Conservation (phyloP, 2,797 vertebrate genomes). For the Melanotaenia maccullochi region DNA sequence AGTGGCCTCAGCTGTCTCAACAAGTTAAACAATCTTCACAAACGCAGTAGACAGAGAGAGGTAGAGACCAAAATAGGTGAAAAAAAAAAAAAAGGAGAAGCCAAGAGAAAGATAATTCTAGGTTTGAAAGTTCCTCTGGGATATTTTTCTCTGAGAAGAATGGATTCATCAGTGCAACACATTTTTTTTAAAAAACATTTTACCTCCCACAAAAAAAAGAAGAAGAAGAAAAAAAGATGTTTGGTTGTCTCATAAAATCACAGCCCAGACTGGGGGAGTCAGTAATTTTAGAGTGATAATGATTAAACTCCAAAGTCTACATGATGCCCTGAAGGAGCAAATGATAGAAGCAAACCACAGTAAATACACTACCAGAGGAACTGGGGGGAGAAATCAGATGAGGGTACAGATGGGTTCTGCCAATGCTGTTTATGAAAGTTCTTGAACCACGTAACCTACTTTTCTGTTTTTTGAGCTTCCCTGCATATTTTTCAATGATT, state of each 20-base stretch:
- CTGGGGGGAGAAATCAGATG: slow-evolving; percentile 34
- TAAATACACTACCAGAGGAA: slow-evolving; percentile 42
- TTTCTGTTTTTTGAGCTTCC: slow-evolving; percentile 22
- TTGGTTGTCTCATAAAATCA: slow-evolving; percentile 78
- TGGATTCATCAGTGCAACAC: slow-evolving; percentile 63
- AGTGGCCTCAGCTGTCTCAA: slow-evolving; percentile 77
- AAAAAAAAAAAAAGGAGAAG: slow-evolving; percentile 29
- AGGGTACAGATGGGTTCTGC: slow-evolving; percentile 53
- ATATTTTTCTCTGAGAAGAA: slow-evolving; percentile 74
- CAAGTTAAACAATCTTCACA: slow-evolving; percentile 74
- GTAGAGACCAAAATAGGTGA: slow-evolving; percentile 31
- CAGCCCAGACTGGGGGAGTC: slow-evolving; percentile 69
- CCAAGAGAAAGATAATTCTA: slow-evolving; percentile 74
- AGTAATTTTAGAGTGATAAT: slow-evolving; percentile 79
- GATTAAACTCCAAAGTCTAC: slow-evolving; percentile 68
- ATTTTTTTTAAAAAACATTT: slow-evolving; percentile 34
- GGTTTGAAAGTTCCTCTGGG: slow-evolving; percentile 77
- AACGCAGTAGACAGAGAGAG: slow-evolving; percentile 61
- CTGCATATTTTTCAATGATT: slow-evolving; percentile 62
- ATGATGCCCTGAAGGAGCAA: slow-evolving; percentile 64
- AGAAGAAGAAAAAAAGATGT: slow-evolving; percentile 49
- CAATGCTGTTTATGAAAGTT: slow-evolving; percentile 49
- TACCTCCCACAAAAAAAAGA: slow-evolving; percentile 13
- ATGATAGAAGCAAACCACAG: slow-evolving; percentile 74
- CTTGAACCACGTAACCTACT: slow-evolving; percentile 47